Evolutionary conservation across 2,888 invertebrate species (phyloP).

Genomic region (Nematopogon swammerdamellus): DNA sequence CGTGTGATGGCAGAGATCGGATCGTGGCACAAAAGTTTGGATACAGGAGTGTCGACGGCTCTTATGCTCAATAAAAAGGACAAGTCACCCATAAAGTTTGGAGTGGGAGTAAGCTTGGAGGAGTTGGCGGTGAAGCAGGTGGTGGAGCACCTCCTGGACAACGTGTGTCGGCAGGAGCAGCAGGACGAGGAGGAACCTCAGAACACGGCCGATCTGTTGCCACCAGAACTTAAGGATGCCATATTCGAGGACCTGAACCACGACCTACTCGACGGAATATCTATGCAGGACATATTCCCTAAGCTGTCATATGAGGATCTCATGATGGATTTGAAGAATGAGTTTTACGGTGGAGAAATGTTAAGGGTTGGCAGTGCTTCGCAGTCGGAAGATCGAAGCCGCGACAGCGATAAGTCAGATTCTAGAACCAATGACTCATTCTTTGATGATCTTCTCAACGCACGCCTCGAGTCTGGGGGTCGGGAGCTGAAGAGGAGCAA

Average conservation of each 20-base stretch:
- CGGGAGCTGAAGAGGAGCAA: slow-evolving; percentile 64
- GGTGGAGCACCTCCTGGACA: slow-evolving; percentile 55
- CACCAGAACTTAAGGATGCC: slow-evolving; percentile 84
- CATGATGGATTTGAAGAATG: slow-evolving; percentile 61
- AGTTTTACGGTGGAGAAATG: slow-evolving; percentile 46
- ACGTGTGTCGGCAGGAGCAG: slow-evolving; percentile 62
- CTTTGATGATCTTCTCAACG: slow-evolving; percentile 56
- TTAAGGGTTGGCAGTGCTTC: slow-evolving; percentile 34
- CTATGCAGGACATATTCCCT: slow-evolving; percentile 82
- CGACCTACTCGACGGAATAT: slow-evolving; percentile 78
- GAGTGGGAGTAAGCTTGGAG: slow-evolving; percentile 45
- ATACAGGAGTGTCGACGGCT: slow-evolving; percentile 28
- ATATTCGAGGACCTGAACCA: slow-evolving; percentile 83
- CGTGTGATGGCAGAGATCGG: slow-evolving; percentile 63
- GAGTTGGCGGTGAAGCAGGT: slow-evolving; percentile 57
- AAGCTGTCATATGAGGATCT: slow-evolving; percentile 67
- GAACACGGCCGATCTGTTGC: slow-evolving; percentile 73
- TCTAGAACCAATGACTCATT: slow-evolving; percentile 49
- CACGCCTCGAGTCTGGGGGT: slow-evolving; percentile 42
- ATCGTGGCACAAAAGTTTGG: slow-evolving; percentile 59
- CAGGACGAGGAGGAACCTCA: slow-evolving; percentile 74
- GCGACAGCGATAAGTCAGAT: slow-evolving; percentile 40
- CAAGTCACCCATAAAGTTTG: slow-evolving; percentile 46
- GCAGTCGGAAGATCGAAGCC: slow-evolving; percentile 39
- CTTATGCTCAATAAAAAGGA: slow-evolving; percentile 41